Base-by-base conservation (phyloP, 2,113 vertebrate species). In the Amblyornis subalaris region DNA sequence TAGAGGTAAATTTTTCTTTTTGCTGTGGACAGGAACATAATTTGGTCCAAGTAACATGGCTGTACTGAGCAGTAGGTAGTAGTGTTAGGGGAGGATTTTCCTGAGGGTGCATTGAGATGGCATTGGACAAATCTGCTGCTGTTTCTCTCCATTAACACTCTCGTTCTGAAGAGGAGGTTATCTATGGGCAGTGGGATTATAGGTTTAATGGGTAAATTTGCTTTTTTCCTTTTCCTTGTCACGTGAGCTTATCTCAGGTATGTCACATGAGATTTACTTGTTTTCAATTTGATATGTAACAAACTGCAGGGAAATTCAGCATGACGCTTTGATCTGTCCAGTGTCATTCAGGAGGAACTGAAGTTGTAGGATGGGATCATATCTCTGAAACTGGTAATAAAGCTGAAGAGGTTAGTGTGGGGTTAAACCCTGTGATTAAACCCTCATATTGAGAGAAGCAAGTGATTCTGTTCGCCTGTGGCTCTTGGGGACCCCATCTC, bases 241-340 rank as follows among this genome's bases (percentile, higher is more conserved):
- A 9, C 0, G 1, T 35, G 15, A 69, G 11, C 33, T 28, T 16
- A 12, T 62, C n/a, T 84, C 5, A 0, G 0, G 0, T 38, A 24
- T 21, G 29, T n/a, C 21, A 31, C 0, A 7, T 18, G 22, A 54
- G 33, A 10, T 62, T 33, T 35, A 14, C 20, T 29, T 64, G 21
- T 26, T 77, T 75, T 70, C 45, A 15, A 25, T 73, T 40, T 73
- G 33, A 12, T 25, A 6, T 38, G 54, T 47, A 77, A 38, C 9
- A 76, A 64, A 48, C 18, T 29, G n/a, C 28, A 47, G 47, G 15
- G 42, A 73, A 77, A 21, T 77, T 74, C n/a, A 61, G 12, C 9
- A 2, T 18, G 23, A 25, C 8, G 9, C 23, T 69, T 65, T 19
- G 12, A 85, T n/a, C 28, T 85, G 57, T 48, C 21, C 75, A 35